These are phyloP conservation scores for Megaceryle alcyon DNA, from an alignment of 2,797 vertebrate genomes.

Conservation along the genomic window DNA sequence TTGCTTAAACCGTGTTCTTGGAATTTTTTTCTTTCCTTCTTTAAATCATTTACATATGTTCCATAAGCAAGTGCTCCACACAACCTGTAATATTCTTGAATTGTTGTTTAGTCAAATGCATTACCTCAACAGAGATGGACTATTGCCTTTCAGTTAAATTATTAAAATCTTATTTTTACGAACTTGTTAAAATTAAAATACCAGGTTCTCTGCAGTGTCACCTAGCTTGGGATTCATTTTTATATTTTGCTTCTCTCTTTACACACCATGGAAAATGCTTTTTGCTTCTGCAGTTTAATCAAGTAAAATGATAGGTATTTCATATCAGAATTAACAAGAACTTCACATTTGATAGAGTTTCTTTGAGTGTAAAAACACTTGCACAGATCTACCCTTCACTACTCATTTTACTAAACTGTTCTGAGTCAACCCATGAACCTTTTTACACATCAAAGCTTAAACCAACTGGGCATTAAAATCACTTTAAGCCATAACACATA, in stretches of 20 bases:
- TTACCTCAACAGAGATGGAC: background rate
- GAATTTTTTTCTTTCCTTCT: background rate
- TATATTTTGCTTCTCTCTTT: background rate
- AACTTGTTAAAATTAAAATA: background rate
- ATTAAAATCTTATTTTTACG: slow-evolving; percentile 14
- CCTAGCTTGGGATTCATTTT: background rate
- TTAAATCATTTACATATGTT: background rate
- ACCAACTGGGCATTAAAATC: slow-evolving; percentile 51
- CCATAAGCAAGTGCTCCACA: background rate
- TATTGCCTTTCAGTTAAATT: background rate
- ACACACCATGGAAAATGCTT: background rate
- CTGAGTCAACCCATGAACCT: slow-evolving; percentile 51
- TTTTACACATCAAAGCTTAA: slow-evolving; percentile 62
- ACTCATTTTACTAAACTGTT: slow-evolving; percentile 49
- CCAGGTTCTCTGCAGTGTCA: background rate
- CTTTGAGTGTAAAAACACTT: slow-evolving; percentile 4
- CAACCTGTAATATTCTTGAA: background rate
- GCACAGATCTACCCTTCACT: slow-evolving; percentile 14
- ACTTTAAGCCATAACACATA: slow-evolving; percentile 20
- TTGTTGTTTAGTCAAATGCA: background rate
- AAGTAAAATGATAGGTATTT: background rate
- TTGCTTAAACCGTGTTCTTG: background rate
- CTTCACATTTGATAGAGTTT: background rate
- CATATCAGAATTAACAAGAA: background rate
- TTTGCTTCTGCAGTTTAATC: background rate